Conservation (phyloP, 2,113 vertebrate species). For the Otis tarda region DNA sequence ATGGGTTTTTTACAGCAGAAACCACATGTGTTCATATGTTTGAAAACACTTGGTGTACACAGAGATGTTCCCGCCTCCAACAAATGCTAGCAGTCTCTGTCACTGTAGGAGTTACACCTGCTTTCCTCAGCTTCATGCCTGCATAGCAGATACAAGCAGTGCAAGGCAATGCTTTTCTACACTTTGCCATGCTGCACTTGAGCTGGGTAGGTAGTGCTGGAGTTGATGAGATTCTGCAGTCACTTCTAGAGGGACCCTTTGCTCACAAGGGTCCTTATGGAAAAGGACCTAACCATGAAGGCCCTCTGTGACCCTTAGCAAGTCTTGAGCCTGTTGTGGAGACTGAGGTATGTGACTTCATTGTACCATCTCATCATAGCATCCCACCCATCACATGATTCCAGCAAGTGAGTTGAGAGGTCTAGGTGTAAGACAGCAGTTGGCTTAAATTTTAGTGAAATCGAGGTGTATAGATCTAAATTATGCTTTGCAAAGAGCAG, state of each 20-base stretch:
- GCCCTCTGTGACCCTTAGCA: neutral
- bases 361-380: neutral
- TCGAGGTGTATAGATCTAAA: rapidly evolving
- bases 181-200: neutral
- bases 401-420: neutral
- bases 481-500: neutral
- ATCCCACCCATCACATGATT: neutral
- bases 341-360: neutral
- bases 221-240: neutral
- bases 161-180: neutral
- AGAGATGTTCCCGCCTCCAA: neutral
- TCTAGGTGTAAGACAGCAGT: neutral
- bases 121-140: neutral
- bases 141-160: neutral
- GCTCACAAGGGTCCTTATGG: neutral
- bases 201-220: neutral
- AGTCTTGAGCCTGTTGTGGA: neutral
- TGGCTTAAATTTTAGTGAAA: neutral
- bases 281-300: neutral
- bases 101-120: neutral
- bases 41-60: neutral
- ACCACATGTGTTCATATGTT: neutral
- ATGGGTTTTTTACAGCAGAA: neutral
- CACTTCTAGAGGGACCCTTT: neutral
- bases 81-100: neutral